Base-by-base conservation (phyloP, 2,797 vertebrate genomes). In the Epinephelus awoara region DNA sequence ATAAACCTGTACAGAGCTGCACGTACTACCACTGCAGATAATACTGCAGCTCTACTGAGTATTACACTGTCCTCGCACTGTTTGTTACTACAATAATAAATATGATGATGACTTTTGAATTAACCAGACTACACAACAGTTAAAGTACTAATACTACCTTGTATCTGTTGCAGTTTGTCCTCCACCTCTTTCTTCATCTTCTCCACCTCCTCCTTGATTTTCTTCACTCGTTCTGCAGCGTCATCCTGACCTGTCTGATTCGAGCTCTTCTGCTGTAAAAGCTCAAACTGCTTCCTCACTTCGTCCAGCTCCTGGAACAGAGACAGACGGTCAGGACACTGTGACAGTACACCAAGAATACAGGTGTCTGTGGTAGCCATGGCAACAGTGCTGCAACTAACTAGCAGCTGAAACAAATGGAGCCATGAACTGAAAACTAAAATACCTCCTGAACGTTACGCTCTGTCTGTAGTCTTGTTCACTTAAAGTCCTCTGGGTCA, bases 101-200 rank as follows among this genome's bases (percentile, higher is more conserved):
- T 7, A 34, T 6, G 34, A 34, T 34, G 34, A 8, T 34, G 34
- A 34, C 1, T 34, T 29, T 34, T 34, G 34, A 34, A 34, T 8
- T 8, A 8, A 34, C 34, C 34, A 34, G 34, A 34, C 34, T 34
- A 34, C 34, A 42, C 11, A 42, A 11, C 3, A 42, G 40, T 42
- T 42, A 15, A 8, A 56, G 17, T 27, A 13, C 1, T 62, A 11
- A 21, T 59, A 21, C 5, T 68, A 92, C 97, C 96, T 95, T 94
- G 85, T 89, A 96, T 93, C 87, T 93, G 91, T 80, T 72, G 89
- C 29, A 95, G 92, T 91, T 97, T 97, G 66, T 95, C 90, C 72
- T 95, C 93, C 63, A 95, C 84, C 29, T 95, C 88, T 80, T 79
- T 92, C 78, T 92, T 94, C 72, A 97, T 27, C 23, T 91, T 92